Evolutionary conservation across 2,888 invertebrate genomes (phyloP), one percentile per base, ranked within the genome.

Genomic region (Xanthia togata): DNA sequence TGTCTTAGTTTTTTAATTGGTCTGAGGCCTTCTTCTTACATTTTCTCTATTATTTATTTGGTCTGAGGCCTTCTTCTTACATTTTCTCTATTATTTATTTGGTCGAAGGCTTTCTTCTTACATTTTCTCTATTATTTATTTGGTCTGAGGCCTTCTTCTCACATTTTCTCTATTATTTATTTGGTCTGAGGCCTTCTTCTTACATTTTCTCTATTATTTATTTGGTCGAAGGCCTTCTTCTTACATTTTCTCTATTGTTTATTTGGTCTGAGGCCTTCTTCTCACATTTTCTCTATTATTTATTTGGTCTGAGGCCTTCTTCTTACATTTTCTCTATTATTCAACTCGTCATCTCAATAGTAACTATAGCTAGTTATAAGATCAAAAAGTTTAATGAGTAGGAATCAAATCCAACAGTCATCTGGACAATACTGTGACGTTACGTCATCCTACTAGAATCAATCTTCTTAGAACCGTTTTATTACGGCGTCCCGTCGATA

Each of bases 381-480:
- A 38, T 38, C 8, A 63, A 38, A 62, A 38, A 38, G n/a, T 38
- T 38, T 8, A 4, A 14, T 14, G 20, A 53, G 11, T 23, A 69
- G 4, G 17, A 69, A 74, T 62, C n/a, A 4, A 74, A 62, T n/a
- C n/a, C 35, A 12, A 63, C n/a, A 35, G 11, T 26, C 72, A 79
- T 78, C 78, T 67, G 72, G 55, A 62, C 17, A 35, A 41, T 62
- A 57, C 20, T n/a, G 14, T 60, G 17, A 26, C 44, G 14, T 60
- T 14, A 26, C 44, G 23, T 64, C 47, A 77, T 31, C 23, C 14
- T 23, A 55, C n/a, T 14, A 47, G 17, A 17, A 26, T 31, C 23
- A 47, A 44, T 55, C n/a, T 59, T 20, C 50, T 63, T 57, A 23
- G 63, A 80, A 79, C 9, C 35, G 26, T 44, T 79, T 78, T 35